phyloP scores from a whole-genome alignment of 2,113 vertebrate species.

The Tychaedon coryphoeus region DNA sequence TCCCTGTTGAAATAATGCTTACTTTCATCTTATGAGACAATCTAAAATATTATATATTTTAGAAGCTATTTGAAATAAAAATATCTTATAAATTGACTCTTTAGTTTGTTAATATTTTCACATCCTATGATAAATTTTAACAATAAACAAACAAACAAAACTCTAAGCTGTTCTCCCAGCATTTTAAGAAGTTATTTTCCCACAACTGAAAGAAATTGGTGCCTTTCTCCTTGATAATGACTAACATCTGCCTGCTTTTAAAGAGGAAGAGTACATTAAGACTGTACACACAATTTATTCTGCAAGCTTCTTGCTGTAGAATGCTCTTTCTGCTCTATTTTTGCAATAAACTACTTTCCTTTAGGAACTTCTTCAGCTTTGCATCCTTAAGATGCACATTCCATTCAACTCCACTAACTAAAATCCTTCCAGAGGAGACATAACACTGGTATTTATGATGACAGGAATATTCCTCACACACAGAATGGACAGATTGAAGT shows the following conservation, averaged over 20 bases:
- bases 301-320: neutral
- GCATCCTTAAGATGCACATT: neutral
- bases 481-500: neutral
- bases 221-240: neutral
- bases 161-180: neutral
- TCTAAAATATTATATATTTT: neutral
- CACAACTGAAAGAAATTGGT: neutral
- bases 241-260: neutral
- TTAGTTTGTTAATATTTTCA: neutral
- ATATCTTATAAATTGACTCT: neutral
- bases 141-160: neutral
- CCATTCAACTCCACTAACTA: neutral
- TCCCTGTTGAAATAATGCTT: neutral
- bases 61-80: neutral
- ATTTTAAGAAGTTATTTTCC: neutral
- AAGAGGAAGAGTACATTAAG: neutral
- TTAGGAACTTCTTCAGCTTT: neutral
- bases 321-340: neutral
- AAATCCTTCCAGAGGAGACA: neutral
- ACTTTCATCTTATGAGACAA: neutral
- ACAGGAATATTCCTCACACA: neutral
- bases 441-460: neutral
- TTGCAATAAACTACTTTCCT: neutral
- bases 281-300: neutral
- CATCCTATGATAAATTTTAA: neutral